Percentiles rank a stretch among this genome's conserved stretches.
These are phyloP conservation scores for Zaprionus lineosus DNA, from an alignment of 2,888 invertebrate genomes.

Conservation along the genomic window DNA sequence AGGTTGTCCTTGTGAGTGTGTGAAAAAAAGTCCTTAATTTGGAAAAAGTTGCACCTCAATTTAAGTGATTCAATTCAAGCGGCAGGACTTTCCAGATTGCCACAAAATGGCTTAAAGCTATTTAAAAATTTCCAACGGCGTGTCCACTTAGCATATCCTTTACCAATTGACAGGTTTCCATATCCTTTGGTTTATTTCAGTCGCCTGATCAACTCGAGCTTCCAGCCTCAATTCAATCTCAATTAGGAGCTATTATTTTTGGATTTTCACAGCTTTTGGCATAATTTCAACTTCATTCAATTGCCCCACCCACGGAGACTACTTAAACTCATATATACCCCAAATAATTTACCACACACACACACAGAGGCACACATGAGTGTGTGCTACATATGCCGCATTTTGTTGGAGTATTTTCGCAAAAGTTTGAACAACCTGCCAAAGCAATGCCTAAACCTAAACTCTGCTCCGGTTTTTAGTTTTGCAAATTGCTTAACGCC, in stretches of 20 bases:
- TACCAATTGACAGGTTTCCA: no score
- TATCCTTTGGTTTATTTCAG: neutral
- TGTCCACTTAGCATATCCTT: neutral
- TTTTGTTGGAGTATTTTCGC: conserved; percentile 49
- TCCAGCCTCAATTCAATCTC: conserved; percentile 8
- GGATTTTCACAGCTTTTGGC: conserved; percentile 3
- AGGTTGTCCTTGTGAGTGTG: no score
- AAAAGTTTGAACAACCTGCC: conserved; percentile 60
- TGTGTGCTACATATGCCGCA: conserved; percentile 44
- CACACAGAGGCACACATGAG: neutral
- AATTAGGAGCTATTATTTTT: conserved; percentile 16
- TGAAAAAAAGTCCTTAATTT: no score
- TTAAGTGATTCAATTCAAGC: no score
- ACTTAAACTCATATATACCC: no score
- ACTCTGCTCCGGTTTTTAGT: conserved; percentile 49
- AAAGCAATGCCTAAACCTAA: conserved; percentile 44
- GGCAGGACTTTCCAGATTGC: no score
- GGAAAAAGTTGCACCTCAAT: no score
- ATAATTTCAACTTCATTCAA: no score
- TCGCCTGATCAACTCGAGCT: neutral
- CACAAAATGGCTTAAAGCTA: no score
- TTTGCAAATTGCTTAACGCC: conserved; percentile 50
- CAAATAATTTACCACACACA: conserved; percentile 38
- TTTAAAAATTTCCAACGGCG: no score
- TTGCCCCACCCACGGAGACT: no score